Evolutionary conservation across 1,140 invertebrate genomes (phyloP).

Genomic region (Zeugodacus cucurbitae): DNA sequence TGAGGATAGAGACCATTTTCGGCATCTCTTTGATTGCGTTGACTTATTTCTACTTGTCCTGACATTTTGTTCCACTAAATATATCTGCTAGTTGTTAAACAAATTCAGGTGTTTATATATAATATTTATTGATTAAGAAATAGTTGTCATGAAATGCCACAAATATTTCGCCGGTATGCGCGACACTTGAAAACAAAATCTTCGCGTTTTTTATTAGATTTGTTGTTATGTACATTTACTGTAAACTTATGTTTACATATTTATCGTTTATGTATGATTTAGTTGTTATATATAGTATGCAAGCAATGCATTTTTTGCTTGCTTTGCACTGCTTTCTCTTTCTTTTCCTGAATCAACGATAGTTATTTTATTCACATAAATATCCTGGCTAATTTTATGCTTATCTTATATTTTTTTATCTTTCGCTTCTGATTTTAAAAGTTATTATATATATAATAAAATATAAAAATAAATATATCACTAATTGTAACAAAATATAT

Average conservation of each 20-base stretch:
- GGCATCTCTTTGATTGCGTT: conserved; percentile 46
- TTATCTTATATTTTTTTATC: not conserved
- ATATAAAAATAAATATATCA: not conserved
- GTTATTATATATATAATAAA: no score
- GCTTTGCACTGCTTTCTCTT: not conserved
- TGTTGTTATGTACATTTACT: not conserved
- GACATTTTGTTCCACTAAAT: not conserved
- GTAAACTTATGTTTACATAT: not conserved
- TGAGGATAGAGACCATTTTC: conserved; percentile 61
- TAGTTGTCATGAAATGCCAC: not conserved
- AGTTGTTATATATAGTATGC: not conserved
- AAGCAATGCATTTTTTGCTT: not conserved
- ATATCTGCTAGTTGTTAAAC: not conserved
- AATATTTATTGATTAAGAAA: not conserved
- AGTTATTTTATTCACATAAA: not conserved
- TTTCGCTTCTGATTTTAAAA: not conserved
- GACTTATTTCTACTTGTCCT: not conserved
- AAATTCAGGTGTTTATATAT: not conserved
- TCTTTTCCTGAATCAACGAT: not conserved
- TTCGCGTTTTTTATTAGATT: not conserved
- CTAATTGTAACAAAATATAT: not conserved
- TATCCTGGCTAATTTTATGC: not conserved
- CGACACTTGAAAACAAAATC: not conserved
- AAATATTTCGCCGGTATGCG: not conserved
- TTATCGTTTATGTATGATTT: not conserved